Evolutionary conservation across 2,797 vertebrate genomes (phyloP).

Genomic region (Leucoraja ocellata): DNA sequence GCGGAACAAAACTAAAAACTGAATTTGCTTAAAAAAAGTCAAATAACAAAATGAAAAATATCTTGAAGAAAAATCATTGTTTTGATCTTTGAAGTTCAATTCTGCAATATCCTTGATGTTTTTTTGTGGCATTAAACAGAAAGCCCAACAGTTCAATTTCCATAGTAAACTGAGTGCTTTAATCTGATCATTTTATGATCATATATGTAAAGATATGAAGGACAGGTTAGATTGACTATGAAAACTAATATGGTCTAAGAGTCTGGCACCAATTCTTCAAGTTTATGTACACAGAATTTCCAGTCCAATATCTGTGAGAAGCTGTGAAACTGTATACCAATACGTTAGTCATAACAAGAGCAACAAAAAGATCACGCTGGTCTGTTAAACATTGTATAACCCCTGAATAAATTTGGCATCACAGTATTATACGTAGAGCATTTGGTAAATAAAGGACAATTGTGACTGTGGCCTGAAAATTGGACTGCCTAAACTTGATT

Average conservation of each 20-base stretch:
- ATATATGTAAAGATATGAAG: background rate
- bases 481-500: background rate
- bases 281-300: background rate
- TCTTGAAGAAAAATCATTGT: background rate
- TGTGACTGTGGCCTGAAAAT: background rate
- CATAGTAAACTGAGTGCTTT: background rate
- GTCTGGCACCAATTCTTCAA: background rate
- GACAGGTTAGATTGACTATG: background rate
- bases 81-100: background rate
- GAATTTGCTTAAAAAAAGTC: background rate
- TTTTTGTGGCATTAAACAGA: background rate
- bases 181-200: background rate
- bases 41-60: background rate
- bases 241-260: background rate
- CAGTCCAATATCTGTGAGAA: background rate
- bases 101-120: background rate
- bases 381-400: background rate
- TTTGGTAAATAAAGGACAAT: background rate
- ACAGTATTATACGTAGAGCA: background rate
- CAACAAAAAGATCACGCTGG: background rate
- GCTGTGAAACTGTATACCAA: background rate
- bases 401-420: background rate
- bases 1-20: background rate
- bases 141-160: background rate
- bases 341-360: background rate